A percentile compares a stretch with the other conserved stretches of the same genome.
Conservation (phyloP, 2,113 vertebrate genomes). For the Neolamprologus kungweensis region DNA sequence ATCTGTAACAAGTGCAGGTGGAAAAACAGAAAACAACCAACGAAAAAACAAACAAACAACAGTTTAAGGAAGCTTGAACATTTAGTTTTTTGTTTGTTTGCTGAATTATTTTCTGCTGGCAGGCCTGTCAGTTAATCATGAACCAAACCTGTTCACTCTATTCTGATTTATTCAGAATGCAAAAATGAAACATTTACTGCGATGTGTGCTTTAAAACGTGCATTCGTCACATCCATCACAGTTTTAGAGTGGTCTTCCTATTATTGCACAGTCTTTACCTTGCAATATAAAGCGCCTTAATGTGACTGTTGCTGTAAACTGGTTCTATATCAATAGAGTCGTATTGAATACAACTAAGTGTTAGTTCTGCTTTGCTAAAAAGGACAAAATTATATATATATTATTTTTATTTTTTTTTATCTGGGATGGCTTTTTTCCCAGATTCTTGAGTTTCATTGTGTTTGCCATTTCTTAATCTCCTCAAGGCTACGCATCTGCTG, state of each 20-base stretch:
- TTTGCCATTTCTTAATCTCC: constrained; percentile 63
- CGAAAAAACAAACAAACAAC: background rate
- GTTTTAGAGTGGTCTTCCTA: background rate
- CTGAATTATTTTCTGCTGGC: background rate
- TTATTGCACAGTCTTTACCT: background rate
- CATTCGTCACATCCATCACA: background rate
- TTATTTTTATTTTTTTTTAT: background rate
- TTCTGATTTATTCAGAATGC: background rate
- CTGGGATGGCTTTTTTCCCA: background rate
- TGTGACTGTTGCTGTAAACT: background rate
- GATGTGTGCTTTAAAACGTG: background rate
- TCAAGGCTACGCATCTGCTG: constrained; percentile 62
- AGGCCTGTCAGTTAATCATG: background rate
- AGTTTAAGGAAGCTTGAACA: background rate
- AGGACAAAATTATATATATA: background rate
- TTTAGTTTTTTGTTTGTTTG: background rate
- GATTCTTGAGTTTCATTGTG: constrained; percentile 62
- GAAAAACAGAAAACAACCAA: background rate
- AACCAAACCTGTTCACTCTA: background rate
- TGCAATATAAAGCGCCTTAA: background rate
- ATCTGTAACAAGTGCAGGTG: background rate
- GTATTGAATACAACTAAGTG: background rate
- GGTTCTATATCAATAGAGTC: background rate
- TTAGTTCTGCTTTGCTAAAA: background rate
- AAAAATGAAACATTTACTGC: background rate